These are phyloP conservation scores for Drosophila bipectinata DNA, from an alignment of 1,140 invertebrate genomes.

Conservation along the genomic window DNA sequence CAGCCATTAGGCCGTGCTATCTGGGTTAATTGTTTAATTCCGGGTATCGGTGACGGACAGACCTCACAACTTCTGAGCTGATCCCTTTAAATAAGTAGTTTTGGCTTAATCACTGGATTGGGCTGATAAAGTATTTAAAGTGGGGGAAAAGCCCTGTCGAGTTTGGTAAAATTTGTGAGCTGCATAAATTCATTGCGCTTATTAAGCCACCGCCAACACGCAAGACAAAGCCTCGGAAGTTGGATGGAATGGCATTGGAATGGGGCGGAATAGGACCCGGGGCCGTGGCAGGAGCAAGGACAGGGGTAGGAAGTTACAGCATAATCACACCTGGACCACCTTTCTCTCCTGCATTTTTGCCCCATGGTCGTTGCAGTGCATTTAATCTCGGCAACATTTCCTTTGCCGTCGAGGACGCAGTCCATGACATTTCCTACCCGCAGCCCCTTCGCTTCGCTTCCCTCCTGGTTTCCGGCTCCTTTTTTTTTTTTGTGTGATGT, in stretches of 20 bases:
- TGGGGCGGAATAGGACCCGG: background rate
- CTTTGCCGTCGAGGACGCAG: slow-evolving; percentile 62
- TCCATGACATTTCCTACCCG: slow-evolving; percentile 73
- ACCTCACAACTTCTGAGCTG: slow-evolving; percentile 1
- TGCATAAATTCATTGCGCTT: slow-evolving; percentile 74
- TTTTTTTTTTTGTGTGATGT: slow-evolving; percentile 1
- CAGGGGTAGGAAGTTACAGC: slow-evolving; percentile 11
- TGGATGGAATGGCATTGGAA: background rate
- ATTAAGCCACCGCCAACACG: slow-evolving; percentile 53
- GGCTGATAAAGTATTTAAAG: background rate
- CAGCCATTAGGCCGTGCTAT: slow-evolving; percentile 12
- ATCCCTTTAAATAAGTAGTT: slow-evolving; percentile 13
- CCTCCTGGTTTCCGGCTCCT: slow-evolving; percentile 4
- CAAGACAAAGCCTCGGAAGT: slow-evolving; percentile 55
- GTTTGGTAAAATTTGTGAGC: slow-evolving; percentile 36
- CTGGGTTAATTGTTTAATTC: slow-evolving; percentile 27
- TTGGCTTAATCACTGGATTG: slow-evolving; percentile 45
- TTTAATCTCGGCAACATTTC: slow-evolving; percentile 78
- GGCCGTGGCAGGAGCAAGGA: background rate
- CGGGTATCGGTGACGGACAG: slow-evolving; percentile 3
- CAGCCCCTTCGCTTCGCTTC: slow-evolving; percentile 19
- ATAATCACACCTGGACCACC: slow-evolving; percentile 70
- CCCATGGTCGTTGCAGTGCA: slow-evolving; percentile 47
- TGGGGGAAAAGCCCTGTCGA: background rate
- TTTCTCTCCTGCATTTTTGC: slow-evolving; percentile 27